Base-by-base conservation (phyloP, 2,888 invertebrate genomes). In the Caenorhabditis sulstoni region DNA sequence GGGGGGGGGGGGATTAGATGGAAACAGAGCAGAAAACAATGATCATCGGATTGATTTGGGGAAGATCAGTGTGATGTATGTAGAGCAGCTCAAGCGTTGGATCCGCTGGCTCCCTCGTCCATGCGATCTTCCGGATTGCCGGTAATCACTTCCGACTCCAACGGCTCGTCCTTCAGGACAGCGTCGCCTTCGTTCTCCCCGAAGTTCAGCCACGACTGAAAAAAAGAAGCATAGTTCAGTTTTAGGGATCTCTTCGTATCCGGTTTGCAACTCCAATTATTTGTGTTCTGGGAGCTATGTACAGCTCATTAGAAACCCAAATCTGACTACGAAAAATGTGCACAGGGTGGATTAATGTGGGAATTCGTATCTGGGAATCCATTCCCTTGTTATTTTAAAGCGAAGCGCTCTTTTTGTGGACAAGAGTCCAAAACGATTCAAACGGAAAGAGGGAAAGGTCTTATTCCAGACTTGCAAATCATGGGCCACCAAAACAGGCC, bases 131-230 rank as follows among this genome's bases (percentile, higher is more conserved):
- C 77, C 12, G 22, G 68, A 12, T 41, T 57, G 39, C 61, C 68
- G 5, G 50, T 20, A 14, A 50, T 57, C 44, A 41, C 52, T 14
- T 58, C 68, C 12, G 66, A 41, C 11, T 82, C 79, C 4, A 55
- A 59, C 12, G 50, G 68, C 16, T 76, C 84, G 49, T 81, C 81
- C 49, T 86, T 86, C 49, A 84, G 65, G 81, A 87, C 87, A 18
- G 78, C 81, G 62, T 86, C 85, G 14, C 85, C 86, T 67, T 87
- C 88, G 76, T 87, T 88, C 53, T 87, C 88, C 18, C 86, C 87
- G 61, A 88, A 87, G 71, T 87, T 87, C 57, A 88, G 66, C 94
- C 97, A 98, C 92, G 96, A 97, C 86, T 86, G 79, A 47, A 85
- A 81, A 50, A 16, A 22, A 22, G 18, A 52, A 92, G n/a, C n/a